Base-by-base conservation (phyloP, 2,113 vertebrate genomes). In the Apeltes quadracus region DNA sequence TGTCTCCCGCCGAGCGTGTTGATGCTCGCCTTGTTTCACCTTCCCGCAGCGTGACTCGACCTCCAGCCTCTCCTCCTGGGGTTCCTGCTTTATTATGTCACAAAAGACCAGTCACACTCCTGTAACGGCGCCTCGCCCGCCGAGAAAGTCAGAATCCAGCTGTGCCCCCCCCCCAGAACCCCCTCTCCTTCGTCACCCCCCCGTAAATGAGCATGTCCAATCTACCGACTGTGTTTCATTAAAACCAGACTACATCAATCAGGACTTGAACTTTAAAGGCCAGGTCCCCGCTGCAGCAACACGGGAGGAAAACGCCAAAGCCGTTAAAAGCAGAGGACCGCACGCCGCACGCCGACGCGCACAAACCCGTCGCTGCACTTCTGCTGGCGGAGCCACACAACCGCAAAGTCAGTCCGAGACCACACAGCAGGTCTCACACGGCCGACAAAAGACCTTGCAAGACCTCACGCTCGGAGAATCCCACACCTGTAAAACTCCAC, bases 181-280 rank as follows among this genome's bases (percentile, higher is more conserved):
- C 38, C 46, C 61, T 55, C 20, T 58, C 58, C 61, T 2, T 61
- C 73, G 25, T 15, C 61, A 70, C 76, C 75, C 25, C 66, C 88
- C 88, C 68, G 65, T 89, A 90, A 90, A 91, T 77, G 81, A 88
- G 88, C 85, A 84, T 86, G 91, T 91, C 89, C 89, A 91, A 90
- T 91, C 79, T 88, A 82, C 88, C 84, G 79, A 84, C 87, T 88
- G 89, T 38, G 88, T 87, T 91, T 88, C 88, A 91, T 92, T 88
- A 89, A 84, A 89, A 87, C 83, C 89, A 92, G 89, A 88, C 87
- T 82, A 87, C 89, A 89, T 89, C 89, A 90, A 80, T 84, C 87
- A 77, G 76, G 69, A 38, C 65, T 72, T 82, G 88, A 88, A 90
- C 85, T 92, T 90, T 90, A 90, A 91, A 90, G 90, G 84, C 84